Evolutionary conservation across 2,113 vertebrate genomes (phyloP), one percentile per base, ranked within the genome.

Genomic region (Pipra filicauda): DNA sequence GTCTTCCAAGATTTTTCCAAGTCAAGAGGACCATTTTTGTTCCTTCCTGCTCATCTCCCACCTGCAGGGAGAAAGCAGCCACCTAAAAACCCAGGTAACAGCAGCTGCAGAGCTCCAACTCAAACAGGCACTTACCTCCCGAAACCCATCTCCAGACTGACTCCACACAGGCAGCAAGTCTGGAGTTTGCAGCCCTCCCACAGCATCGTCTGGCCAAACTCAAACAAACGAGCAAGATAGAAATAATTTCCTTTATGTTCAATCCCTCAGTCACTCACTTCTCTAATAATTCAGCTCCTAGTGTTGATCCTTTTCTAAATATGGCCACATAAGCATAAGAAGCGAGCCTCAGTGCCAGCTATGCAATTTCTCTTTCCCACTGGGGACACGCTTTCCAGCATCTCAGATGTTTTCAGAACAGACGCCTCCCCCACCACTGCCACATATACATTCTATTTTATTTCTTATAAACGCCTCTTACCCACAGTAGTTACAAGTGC

Each of bases 391-490:
- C 81, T 96, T 96, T 86, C 90, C 96, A 96, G 92, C 79, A 94
- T 74, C 90, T 96, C 92, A 88, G 82, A 93, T 93, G 92, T 93
- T 95, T 94, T 48, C 90, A 75, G 95, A 80, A 86, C 90, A 95
- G 88, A 88, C 59, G 48, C 88, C 95, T 94, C 94, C 90, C 93
- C 95, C 80, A 94, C 43, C 76, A 59, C 85, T 72, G 76, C 92
- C 76, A 93, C 91, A 95, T 58, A 93, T 52, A 96, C 85, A 93
- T 88, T 95, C 93, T 66, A 91, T 92, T 94, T 96, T 90, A 85
- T 94, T 96, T 89, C 86, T 90, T 92, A 95, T 84, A 79, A 96
- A 95, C 72, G 57, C 95, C 95, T 96, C 88, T 93, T 95, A 92
- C 49, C 92, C 93, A 85, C 83, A 84, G 88, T 22, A 92, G 61